Evolutionary conservation across 2,113 vertebrate species (phyloP).

Genomic region (Sceloporus undulatus): DNA sequence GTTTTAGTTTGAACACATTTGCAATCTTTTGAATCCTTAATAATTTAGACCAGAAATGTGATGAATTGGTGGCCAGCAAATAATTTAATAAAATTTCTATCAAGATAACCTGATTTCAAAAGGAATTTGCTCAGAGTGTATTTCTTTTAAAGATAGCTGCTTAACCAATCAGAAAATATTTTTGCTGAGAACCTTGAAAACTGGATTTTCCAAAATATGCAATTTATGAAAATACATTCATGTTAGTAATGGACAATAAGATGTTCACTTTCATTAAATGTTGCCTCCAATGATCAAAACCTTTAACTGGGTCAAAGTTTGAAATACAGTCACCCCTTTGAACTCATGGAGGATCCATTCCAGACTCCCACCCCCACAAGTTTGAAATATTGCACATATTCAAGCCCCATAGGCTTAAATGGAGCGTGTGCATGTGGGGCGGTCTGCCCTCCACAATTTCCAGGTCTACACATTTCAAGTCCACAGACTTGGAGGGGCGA

Average conservation of each 20-base stretch:
- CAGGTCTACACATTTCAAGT: too few species aligned
- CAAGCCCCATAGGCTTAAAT: too few species aligned
- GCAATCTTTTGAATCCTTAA: background rate
- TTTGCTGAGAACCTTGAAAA: slow-evolving; percentile 7
- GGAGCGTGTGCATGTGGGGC: too few species aligned
- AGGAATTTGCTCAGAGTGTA: background rate
- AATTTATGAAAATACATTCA: background rate
- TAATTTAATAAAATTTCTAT: accelerated
- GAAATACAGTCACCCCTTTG: background rate
- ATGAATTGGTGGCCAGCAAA: background rate
- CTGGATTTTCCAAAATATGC: background rate
- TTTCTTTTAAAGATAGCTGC: background rate
- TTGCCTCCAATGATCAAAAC: background rate
- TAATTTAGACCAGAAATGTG: background rate
- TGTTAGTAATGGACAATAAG: background rate
- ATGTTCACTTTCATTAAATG: slow-evolving; percentile 2
- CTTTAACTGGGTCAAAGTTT: background rate
- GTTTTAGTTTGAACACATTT: background rate
- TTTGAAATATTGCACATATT: too few species aligned
- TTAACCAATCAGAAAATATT: background rate
- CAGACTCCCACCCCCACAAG: too few species aligned
- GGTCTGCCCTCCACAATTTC: too few species aligned
- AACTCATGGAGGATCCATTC: too few species aligned
- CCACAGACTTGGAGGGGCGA: too few species aligned
- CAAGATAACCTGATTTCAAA: background rate